Conservation (phyloP, 2,797 vertebrate species). For the Poeciliopsis gracilis region DNA sequence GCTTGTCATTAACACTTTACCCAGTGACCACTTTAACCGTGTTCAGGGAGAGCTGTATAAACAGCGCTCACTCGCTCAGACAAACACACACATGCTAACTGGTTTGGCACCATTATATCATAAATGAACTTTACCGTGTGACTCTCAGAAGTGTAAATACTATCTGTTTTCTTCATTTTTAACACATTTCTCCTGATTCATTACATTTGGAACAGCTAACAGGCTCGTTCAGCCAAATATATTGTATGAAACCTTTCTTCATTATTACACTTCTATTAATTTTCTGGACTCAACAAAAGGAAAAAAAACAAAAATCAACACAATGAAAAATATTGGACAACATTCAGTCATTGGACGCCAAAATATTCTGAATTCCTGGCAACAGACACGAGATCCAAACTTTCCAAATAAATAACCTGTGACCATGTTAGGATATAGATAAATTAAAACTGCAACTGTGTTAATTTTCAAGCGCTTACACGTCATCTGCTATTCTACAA, state of each 20-base stretch:
- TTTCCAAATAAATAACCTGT: not conserved
- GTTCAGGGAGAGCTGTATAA: slow-evolving; percentile 54
- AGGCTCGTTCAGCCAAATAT: not conserved
- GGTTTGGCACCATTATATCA: not conserved
- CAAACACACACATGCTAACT: slow-evolving; percentile 6
- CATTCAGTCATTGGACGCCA: not conserved
- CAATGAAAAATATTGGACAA: not conserved
- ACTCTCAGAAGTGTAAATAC: slow-evolving; percentile 8
- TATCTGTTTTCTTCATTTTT: not conserved
- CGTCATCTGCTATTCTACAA: not conserved
- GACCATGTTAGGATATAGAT: not conserved
- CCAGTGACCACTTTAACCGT: slow-evolving; percentile 62
- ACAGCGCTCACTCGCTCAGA: slow-evolving; percentile 24
- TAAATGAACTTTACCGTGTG: not conserved
- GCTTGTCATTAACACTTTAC: slow-evolving; percentile 78
- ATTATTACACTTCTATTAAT: not conserved
- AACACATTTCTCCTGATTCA: slow-evolving; percentile 10
- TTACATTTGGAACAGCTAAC: slow-evolving; percentile 5
- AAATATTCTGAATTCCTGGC: not conserved
- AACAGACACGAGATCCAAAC: not conserved
- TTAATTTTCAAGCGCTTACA: not conserved
- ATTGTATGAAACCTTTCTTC: slow-evolving; percentile 1
- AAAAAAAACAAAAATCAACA: not conserved
- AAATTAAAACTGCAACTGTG: not conserved
- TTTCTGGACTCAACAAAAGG: not conserved